Base-by-base conservation (phyloP, 2,113 vertebrate genomes). In the Penelope pileata region DNA sequence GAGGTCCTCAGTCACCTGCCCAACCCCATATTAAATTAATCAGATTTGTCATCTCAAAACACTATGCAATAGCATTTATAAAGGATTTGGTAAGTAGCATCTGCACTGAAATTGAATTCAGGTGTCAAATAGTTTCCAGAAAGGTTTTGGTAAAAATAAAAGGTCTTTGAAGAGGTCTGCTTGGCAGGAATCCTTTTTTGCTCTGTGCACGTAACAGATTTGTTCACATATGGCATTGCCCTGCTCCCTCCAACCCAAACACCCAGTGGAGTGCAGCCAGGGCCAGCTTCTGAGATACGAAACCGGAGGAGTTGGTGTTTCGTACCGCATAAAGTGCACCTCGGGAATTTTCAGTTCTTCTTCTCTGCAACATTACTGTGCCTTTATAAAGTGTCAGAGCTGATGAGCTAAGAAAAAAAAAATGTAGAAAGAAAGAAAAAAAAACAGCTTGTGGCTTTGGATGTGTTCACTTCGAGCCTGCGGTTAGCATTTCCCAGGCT, bases 401-500 rank as follows among this genome's bases (percentile, higher is more conserved):
- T 59, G 40, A 30, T n/a, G 66, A 83, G 69, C 68, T 81, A 7
- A 54, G 54, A 64, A 68, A 70, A 56, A 67, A 4, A 9, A 9
- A 34, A 15, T 9, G 30, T 9, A 23, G 12, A 22, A 48, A 2
- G 10, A 24, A 5, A 40, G 7, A 19, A 7, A 5, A 2, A 18
- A 7, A 22, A 23, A 8, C 17, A 0, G 10, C 7, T 21, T 80
- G 84, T 81, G 94, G 63, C 60, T 93, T 90, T 94, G 91, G 91
- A 69, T 84, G 30, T 74, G 22, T 67, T 59, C 51, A 34, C 50
- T 80, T 66, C 34, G 16, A 30, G 72, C 48, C 47, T 96, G 96
- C 90, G 95, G 94, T 94, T 80, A n/a, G 1, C 51, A 53, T 91
- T 96, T 96, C 94, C 72, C 91, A 93, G 82, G 70, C 91, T 90